Conservation (phyloP, 2,888 invertebrate species). For the Podotricha telesiphe region DNA sequence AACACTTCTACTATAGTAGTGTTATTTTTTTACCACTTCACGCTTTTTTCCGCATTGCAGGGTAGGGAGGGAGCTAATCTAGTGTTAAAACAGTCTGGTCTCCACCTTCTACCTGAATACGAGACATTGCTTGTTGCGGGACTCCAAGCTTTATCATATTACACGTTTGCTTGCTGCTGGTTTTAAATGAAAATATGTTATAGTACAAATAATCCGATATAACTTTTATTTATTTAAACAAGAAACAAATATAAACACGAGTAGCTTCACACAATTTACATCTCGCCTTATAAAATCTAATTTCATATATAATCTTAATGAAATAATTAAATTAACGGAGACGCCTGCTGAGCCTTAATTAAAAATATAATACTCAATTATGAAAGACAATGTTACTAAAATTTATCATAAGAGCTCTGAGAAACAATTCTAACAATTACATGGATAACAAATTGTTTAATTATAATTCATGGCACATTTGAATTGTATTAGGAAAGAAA, state of each 20-base stretch:
- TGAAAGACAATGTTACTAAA: constrained; percentile 17
- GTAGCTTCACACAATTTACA: constrained; percentile 2
- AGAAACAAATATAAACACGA: constrained; percentile 46
- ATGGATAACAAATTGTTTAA: constrained; percentile 9
- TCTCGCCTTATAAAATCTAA: constrained; percentile 1
- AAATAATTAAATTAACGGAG: constrained; percentile 49
- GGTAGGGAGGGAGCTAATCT: too few species aligned
- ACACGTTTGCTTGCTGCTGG: too few species aligned
- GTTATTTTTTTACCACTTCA: too few species aligned
- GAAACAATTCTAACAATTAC: constrained; percentile 18
- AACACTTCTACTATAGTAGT: too few species aligned
- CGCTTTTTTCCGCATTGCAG: too few species aligned
- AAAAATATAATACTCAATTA: constrained; percentile 26
- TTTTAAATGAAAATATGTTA: too few species aligned
- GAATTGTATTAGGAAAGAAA: background rate
- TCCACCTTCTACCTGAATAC: too few species aligned
- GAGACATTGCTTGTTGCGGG: too few species aligned
- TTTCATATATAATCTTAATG: constrained; percentile 39
- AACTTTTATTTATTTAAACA: background rate
- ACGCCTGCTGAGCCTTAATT: constrained; percentile 20
- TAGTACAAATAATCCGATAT: too few species aligned
- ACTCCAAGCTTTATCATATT: too few species aligned
- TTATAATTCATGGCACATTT: constrained; percentile 12
- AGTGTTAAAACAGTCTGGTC: too few species aligned
- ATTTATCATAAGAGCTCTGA: constrained; percentile 16